phyloP scores from a whole-genome alignment of 2,797 vertebrate genomes.

The Sebastes hubbsi region DNA sequence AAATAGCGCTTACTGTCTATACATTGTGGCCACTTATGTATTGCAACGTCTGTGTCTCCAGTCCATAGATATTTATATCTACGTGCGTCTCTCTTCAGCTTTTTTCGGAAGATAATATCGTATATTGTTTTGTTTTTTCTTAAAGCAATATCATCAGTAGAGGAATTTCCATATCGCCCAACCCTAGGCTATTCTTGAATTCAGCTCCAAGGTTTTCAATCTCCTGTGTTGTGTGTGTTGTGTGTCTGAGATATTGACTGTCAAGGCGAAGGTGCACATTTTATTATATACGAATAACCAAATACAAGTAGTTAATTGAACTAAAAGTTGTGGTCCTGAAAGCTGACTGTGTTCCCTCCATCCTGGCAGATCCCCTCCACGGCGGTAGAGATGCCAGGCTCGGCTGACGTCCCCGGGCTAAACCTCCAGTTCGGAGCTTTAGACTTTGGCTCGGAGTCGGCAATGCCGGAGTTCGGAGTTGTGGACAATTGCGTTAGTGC shows the following conservation, averaged over 20 bases:
- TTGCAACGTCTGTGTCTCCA: no score
- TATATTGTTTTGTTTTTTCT: no score
- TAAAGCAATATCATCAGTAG: no score
- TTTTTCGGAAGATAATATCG: no score
- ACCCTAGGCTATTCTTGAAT: not conserved
- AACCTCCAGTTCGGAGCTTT: slow-evolving; percentile 97
- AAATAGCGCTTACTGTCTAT: no score
- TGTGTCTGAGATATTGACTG: not conserved
- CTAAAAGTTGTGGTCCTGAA: not conserved
- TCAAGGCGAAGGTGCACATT: not conserved
- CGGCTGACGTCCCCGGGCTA: slow-evolving; percentile 90
- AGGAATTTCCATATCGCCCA: no score
- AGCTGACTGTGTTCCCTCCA: not conserved
- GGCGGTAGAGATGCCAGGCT: slow-evolving; percentile 97
- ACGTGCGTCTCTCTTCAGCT: no score
- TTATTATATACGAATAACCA: not conserved
- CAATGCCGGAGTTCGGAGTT: slow-evolving; percentile 88
- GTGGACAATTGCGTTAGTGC: slow-evolving; percentile 81
- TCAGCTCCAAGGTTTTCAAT: not conserved
- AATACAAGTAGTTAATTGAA: not conserved
- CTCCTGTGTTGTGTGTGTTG: not conserved
- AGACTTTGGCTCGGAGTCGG: slow-evolving; percentile 93
- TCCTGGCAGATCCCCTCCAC: slow-evolving; percentile 89
- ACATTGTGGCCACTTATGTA: no score
- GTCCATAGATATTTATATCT: no score